Percentiles rank a stretch among this genome's conserved stretches.
Conservation (phyloP, 1,140 invertebrate genomes). For the Halotydeus destructor region DNA sequence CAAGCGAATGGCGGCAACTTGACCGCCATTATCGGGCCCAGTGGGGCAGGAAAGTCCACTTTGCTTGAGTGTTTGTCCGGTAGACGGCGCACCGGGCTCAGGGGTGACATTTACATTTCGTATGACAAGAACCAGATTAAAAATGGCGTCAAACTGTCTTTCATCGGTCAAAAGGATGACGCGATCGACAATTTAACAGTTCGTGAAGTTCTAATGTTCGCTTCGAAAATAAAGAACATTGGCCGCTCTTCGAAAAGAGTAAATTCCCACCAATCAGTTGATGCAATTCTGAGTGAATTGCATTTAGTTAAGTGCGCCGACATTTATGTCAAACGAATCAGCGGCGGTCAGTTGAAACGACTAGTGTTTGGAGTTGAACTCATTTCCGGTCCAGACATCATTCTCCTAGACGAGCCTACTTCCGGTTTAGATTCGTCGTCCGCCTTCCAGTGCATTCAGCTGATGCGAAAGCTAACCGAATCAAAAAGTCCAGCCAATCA, state of each 20-base stretch:
- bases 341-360: conserved; percentile 72
- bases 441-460: conserved; percentile 52
- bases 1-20: conserved; percentile 12
- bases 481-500: background rate
- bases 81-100: conserved; percentile 5
- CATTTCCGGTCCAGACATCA: conserved; percentile 83
- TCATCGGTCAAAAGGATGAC: conserved; percentile 14
- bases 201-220: conserved; percentile 12
- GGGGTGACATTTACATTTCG: conserved; percentile 3
- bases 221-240: conserved; percentile 11
- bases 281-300: conserved; percentile 1
- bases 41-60: conserved; percentile 14
- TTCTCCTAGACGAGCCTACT: conserved; percentile 94
- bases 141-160: conserved; percentile 8
- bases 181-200: conserved; percentile 11
- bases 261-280: conserved; percentile 2
- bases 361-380: conserved; percentile 84
- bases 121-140: conserved; percentile 4
- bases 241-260: conserved; percentile 3
- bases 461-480: conserved; percentile 52
- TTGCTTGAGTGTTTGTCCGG: conserved; percentile 14
- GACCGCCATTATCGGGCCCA: conserved; percentile 14
- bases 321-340: conserved; percentile 3
- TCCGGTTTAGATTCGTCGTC: conserved; percentile 57
- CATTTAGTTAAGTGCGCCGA: conserved; percentile 9